Conservation (phyloP, 2,113 vertebrate genomes). For the Nesogale talazaci region DNA sequence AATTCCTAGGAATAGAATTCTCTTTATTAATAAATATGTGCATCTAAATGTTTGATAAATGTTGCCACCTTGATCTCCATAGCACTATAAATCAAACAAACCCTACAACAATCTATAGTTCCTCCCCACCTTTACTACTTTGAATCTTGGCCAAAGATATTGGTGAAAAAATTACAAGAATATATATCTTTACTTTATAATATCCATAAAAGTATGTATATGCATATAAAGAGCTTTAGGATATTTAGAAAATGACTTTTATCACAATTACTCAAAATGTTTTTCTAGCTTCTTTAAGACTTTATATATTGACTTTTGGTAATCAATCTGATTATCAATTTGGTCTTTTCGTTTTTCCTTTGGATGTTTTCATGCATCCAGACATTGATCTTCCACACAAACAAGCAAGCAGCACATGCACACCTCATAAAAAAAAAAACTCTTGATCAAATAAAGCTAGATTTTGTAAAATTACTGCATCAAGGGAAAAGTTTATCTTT, state of each 20-base stretch:
- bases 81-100: background rate
- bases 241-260: background rate
- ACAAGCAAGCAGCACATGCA: background rate
- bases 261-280: background rate
- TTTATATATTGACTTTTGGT: background rate
- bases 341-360: background rate
- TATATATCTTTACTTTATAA: slow-evolving; percentile 3
- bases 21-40: no score
- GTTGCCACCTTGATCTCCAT: background rate
- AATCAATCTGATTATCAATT: background rate
- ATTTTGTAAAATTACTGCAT: background rate
- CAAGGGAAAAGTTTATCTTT: background rate
- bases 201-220: background rate
- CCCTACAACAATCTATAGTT: background rate
- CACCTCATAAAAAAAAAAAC: background rate
- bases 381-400: background rate
- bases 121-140: background rate
- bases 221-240: background rate
- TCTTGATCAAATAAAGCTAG: background rate
- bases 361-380: no score
- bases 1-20: no score
- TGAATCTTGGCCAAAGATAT: background rate
- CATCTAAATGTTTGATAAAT: no score
- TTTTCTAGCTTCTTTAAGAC: background rate
- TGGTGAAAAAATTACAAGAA: background rate